A percentile compares a stretch with the other conserved stretches of the same genome.
Evolutionary conservation across 2,888 invertebrate species (phyloP).

Genomic region (Cynaeus angustus): DNA sequence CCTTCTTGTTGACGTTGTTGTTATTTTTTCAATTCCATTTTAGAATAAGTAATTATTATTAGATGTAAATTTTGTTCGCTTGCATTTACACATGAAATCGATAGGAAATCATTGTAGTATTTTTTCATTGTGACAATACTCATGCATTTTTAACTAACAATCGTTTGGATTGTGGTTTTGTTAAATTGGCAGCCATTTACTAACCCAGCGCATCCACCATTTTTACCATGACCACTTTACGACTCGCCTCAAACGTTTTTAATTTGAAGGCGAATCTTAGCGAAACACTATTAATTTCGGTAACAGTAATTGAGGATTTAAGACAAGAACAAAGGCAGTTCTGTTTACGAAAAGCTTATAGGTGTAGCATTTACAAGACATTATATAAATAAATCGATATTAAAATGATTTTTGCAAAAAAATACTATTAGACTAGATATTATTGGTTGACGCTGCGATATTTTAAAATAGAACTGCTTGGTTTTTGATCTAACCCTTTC

Average conservation of each 20-base stretch:
- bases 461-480: background rate
- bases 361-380: no score
- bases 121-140: slow-evolving; percentile 40
- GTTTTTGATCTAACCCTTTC: background rate
- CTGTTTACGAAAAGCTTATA: no score
- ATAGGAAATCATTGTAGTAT: background rate
- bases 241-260: no score
- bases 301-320: no score
- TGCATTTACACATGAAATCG: slow-evolving; percentile 13
- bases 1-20: slow-evolving; percentile 39
- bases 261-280: no score
- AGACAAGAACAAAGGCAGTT: no score
- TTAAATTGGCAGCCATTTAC: slow-evolving; percentile 19
- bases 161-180: background rate
- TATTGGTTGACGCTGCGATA: background rate
- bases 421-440: background rate
- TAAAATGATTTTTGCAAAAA: no score
- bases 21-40: slow-evolving; percentile 28
- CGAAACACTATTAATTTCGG: no score
- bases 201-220: slow-evolving; percentile 19
- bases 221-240: background rate
- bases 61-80: slow-evolving; percentile 20
- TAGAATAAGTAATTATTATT: slow-evolving; percentile 21
- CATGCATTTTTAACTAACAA: slow-evolving; percentile 10
- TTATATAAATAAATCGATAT: no score